Percentiles rank a stretch among this genome's conserved stretches.
These are phyloP conservation scores for Xerus rutilus DNA, from an alignment of 2,797 vertebrate genomes.

Conservation along the genomic window DNA sequence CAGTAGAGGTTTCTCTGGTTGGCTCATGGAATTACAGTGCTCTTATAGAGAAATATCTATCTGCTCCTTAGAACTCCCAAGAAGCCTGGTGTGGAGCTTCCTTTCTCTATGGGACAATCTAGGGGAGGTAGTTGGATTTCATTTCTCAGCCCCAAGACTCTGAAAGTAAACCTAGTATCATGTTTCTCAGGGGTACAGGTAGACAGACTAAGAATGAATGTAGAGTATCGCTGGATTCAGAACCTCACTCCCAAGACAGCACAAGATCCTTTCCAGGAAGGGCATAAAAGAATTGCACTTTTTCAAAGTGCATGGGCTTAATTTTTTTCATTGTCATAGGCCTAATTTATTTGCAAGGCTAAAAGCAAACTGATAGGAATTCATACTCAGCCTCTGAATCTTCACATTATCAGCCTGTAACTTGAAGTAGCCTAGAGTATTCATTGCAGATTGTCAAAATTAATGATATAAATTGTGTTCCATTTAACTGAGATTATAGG, in stretches of 20 bases:
- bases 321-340: not conserved
- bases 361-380: constrained; percentile 8
- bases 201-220: not conserved
- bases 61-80: not conserved
- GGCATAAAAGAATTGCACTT: not conserved
- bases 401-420: not conserved
- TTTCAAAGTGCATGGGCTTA: not conserved
- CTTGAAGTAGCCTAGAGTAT: not conserved
- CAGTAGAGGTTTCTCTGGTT: not conserved
- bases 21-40: not conserved
- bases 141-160: not conserved
- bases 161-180: not conserved
- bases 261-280: not conserved
- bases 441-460: constrained; percentile 30
- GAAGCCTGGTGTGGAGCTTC: not conserved
- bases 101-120: not conserved
- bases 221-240: not conserved
- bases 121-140: not conserved
- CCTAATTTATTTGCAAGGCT: constrained; percentile 35
- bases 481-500: constrained; percentile 26
- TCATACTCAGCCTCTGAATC: not conserved
- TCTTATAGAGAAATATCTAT: not conserved
- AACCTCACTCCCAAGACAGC: not conserved
- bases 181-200: not conserved
- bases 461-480: not conserved